These are phyloP conservation scores for Danio aesculapii DNA, from an alignment of 2,797 vertebrate species.

Conservation along the genomic window DNA sequence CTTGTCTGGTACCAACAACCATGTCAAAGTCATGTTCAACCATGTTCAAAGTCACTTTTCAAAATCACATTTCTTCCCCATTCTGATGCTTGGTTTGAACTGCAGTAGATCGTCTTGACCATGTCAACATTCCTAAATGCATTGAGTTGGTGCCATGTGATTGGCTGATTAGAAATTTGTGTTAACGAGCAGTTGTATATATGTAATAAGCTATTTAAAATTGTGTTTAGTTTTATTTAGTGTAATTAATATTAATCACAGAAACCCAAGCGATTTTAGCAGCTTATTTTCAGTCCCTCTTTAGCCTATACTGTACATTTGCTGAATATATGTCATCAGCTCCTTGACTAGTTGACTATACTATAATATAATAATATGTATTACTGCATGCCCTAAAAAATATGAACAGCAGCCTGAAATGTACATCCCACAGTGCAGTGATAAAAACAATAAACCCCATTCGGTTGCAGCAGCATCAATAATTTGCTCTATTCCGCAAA, in stretches of 20 bases:
- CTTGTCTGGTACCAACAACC: too few species aligned
- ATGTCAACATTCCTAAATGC: too few species aligned
- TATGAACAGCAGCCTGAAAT: background rate
- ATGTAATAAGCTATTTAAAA: too few species aligned
- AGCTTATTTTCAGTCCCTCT: background rate
- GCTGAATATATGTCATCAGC: background rate
- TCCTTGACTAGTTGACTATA: background rate
- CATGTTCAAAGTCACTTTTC: too few species aligned
- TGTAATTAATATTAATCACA: background rate
- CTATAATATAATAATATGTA: background rate
- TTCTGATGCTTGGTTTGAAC: too few species aligned
- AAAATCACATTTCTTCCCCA: too few species aligned
- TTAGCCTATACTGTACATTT: background rate
- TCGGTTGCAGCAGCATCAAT: constrained; percentile 5
- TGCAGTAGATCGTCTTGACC: too few species aligned
- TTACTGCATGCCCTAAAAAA: background rate
- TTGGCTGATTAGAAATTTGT: too few species aligned
- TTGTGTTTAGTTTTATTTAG: too few species aligned
- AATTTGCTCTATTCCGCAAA: constrained; percentile 1
- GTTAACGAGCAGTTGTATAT: too few species aligned
- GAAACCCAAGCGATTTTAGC: background rate
- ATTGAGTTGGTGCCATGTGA: too few species aligned
- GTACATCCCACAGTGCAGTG: background rate
- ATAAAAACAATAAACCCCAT: background rate
- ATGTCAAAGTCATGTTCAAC: too few species aligned